A percentile compares a stretch with the other conserved stretches of the same genome.
Evolutionary conservation across 1,140 invertebrate species (phyloP).

Genomic region (Lasaia peninsularis): DNA sequence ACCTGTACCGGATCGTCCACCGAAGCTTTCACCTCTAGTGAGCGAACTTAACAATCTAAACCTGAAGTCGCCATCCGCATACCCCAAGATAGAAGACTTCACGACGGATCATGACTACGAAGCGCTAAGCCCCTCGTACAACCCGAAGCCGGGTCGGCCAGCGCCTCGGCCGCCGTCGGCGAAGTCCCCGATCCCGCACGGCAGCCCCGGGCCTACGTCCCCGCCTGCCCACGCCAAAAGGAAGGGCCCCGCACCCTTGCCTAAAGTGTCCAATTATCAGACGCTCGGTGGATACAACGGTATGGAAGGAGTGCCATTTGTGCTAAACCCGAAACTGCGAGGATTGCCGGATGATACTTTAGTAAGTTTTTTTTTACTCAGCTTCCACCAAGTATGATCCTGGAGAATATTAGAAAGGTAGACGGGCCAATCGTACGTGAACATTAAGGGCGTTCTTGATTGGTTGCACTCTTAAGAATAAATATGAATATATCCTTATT

Average conservation of each 20-base stretch:
- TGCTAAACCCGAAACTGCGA: conserved; percentile 73
- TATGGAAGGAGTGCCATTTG: conserved; percentile 65
- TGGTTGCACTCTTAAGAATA: too few species aligned
- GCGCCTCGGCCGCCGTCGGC: conserved; percentile 48
- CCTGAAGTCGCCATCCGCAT: conserved; percentile 46
- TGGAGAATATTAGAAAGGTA: too few species aligned
- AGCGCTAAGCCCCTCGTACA: conserved; percentile 61
- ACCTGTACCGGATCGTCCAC: conserved; percentile 61
- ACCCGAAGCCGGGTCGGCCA: conserved; percentile 54
- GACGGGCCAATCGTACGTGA: too few species aligned
- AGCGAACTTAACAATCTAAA: conserved; percentile 64
- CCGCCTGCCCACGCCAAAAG: conserved; percentile 32
- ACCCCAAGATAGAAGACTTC: conserved; percentile 55
- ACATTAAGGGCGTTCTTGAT: too few species aligned
- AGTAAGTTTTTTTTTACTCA: conserved; percentile 33
- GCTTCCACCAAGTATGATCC: too few species aligned
- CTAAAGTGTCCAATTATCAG: conserved; percentile 47
- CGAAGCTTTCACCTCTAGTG: conserved; percentile 62
- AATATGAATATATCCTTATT: too few species aligned
- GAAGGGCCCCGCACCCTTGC: conserved; percentile 57
- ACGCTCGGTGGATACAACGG: conserved; percentile 60
- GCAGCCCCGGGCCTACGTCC: conserved; percentile 31
- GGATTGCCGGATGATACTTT: conserved; percentile 54
- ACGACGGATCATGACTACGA: conserved; percentile 64
- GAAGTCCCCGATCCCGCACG: conserved; percentile 34